Percentiles rank a stretch among this genome's conserved stretches.
Conservation (phyloP, 1,140 invertebrate species). For the Drosophila sucinea region DNA sequence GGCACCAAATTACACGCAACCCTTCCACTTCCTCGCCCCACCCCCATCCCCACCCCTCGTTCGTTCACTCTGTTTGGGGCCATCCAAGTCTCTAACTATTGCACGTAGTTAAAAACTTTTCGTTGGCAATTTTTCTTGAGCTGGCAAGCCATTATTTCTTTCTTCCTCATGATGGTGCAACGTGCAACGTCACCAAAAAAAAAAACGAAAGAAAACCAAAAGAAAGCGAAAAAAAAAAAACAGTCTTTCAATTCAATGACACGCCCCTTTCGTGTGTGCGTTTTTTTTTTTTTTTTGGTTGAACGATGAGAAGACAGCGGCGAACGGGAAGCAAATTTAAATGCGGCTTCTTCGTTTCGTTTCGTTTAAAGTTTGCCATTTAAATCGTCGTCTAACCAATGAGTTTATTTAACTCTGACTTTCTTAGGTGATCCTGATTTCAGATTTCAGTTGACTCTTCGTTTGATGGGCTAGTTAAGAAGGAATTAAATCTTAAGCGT, state of each 20-base stretch:
- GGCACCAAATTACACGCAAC: slow-evolving; percentile 45
- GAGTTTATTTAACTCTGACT: too few relatives aligned
- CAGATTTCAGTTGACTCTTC: too few relatives aligned
- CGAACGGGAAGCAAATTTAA: slow-evolving; percentile 34
- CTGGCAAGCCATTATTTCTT: slow-evolving; percentile 73
- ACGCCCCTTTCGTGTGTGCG: slow-evolving; percentile 13
- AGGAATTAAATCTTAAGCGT: too few relatives aligned
- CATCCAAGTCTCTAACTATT: slow-evolving; percentile 10
- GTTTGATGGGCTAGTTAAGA: too few relatives aligned
- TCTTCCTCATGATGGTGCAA: slow-evolving; percentile 29
- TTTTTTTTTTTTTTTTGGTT: neutral
- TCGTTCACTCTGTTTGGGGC: neutral
- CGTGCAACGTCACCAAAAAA: slow-evolving; percentile 64
- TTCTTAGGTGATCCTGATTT: too few relatives aligned
- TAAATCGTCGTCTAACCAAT: too few relatives aligned
- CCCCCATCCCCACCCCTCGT: neutral
- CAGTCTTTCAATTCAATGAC: slow-evolving; percentile 48
- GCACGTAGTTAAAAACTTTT: slow-evolving; percentile 74
- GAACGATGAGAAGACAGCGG: neutral
- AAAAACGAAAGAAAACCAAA: slow-evolving; percentile 18
- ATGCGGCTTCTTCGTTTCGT: slow-evolving; percentile 28
- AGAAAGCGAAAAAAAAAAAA: slow-evolving; percentile 32
- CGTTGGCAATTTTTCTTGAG: slow-evolving; percentile 74
- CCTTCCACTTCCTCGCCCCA: neutral
- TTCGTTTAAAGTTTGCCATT: neutral